Conservation (phyloP, 2,113 vertebrate genomes). For the Peromyscus polionotus region DNA sequence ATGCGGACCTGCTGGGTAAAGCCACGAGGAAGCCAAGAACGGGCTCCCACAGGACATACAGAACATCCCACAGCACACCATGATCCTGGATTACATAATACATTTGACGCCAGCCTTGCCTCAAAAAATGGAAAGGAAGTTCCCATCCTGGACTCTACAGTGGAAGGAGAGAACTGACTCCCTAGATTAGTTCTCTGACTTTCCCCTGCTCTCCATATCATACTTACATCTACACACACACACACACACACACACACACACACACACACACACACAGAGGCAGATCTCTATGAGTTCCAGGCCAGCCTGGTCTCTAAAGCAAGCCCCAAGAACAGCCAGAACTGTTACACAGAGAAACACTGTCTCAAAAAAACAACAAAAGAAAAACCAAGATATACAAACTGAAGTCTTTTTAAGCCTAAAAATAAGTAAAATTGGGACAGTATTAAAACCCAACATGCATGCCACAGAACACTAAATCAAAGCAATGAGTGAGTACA, state of each 20-base stretch:
- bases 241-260: not conserved
- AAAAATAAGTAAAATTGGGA: constrained; percentile 43
- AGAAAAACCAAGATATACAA: not conserved
- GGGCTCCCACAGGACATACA: no score
- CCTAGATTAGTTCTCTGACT: not conserved
- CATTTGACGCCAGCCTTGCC: not conserved
- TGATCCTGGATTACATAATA: not conserved
- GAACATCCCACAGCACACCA: no score
- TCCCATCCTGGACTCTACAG: not conserved
- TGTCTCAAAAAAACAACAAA: not conserved
- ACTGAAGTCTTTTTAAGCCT: not conserved
- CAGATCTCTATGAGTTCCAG: no score
- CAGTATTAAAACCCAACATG: constrained; percentile 26
- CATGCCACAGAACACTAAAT: not conserved
- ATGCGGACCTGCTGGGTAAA: no score
- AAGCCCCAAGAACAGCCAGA: no score
- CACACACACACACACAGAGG: not conserved
- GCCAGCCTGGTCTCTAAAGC: no score
- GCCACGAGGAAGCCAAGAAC: no score
- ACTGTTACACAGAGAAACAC: no score
- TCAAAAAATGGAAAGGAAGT: not conserved
- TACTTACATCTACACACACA: no score
- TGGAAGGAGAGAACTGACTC: not conserved
- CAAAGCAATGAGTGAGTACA: not conserved
- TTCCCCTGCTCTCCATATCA: not conserved